Evolutionary conservation across 2,113 vertebrate genomes (phyloP), one percentile per base, ranked within the genome.

Genomic region (Psephotus haematonotus): DNA sequence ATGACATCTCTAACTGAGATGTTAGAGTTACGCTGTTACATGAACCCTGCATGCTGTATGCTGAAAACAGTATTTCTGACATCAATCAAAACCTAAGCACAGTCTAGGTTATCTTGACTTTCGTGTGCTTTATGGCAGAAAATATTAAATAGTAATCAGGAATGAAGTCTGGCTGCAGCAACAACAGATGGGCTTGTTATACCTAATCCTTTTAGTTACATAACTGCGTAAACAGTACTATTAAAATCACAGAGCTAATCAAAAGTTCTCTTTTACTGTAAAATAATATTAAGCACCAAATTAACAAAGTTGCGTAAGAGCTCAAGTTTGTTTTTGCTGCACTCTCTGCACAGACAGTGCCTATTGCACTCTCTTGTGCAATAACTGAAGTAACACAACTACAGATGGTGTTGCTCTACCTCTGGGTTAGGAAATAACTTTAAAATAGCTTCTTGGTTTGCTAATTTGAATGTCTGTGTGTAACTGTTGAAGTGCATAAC

Each of bases 401-500:
- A 43, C 80, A 86, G 44, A 86, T 93, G 69, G 31, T 88, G 31
- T 86, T 94, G 76, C 79, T 93, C 28, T 96, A 78, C 46, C 33
- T 83, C 82, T 57, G 27, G 46, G 60, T 94, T 94, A 92, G 76
- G 95, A 90, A 96, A 88, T 81, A 95, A 44, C 39, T 92, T 86
- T 55, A 88, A 91, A 95, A 82, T 65, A 85, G 53, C 46, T 53
- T 85, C 35, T 86, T 70, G 7, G 24, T 78, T 89, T 92, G 46
- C 72, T 79, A 28, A 82, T 82, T 88, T 88, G 60, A 75, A 82
- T 86, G 46, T 67, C 55, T 75, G 11, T 67, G 37, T 83, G 39
- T 84, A 87, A 53, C 78, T 71, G 25, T 24, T 60, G 39, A 79
- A 87, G 57, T 24, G 50, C 29, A 6, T 39, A 82, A 89, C 52